These are phyloP conservation scores for Callospermophilus lateralis DNA, from an alignment of 2,113 vertebrate genomes.

Conservation along the genomic window DNA sequence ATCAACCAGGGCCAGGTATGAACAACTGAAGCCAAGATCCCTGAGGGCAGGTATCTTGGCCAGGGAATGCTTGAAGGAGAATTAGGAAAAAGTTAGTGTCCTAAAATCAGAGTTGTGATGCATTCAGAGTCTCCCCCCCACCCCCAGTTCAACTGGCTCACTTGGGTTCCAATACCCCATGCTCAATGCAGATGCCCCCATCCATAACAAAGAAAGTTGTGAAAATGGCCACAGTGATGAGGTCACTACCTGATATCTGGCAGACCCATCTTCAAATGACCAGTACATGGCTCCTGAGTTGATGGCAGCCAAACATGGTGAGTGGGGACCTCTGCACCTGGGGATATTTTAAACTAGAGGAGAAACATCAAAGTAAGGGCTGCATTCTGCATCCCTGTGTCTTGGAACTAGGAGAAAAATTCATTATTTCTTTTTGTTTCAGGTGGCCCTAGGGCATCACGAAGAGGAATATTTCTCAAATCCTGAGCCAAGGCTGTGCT, in stretches of 20 bases:
- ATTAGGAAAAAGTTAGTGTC: background rate
- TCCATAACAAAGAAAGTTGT: conserved; percentile 86
- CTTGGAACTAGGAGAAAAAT: background rate
- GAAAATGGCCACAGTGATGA: conserved; percentile 88
- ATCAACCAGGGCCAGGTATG: conserved; percentile 74
- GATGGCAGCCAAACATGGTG: conserved; percentile 50
- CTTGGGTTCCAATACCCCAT: conserved; percentile 60
- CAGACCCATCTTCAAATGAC: background rate
- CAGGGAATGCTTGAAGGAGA: background rate
- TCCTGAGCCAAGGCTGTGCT: background rate
- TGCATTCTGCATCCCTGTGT: background rate
- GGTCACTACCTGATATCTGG: conserved; percentile 62
- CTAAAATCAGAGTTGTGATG: background rate
- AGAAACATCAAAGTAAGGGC: background rate
- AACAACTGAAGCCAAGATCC: background rate
- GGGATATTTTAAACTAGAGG: no score
- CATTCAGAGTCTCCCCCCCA: background rate
- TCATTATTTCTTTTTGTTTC: background rate
- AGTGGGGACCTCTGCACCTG: background rate
- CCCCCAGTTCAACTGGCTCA: conserved; percentile 47
- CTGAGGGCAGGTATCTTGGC: background rate
- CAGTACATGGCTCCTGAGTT: conserved; percentile 4
- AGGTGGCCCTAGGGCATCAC: background rate
- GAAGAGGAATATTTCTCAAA: background rate
- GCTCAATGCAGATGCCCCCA: conserved; percentile 77